Percentiles rank a stretch among this genome's conserved stretches.
Evolutionary conservation across 2,888 invertebrate species (phyloP).

Genomic region (Eledona agricola): DNA sequence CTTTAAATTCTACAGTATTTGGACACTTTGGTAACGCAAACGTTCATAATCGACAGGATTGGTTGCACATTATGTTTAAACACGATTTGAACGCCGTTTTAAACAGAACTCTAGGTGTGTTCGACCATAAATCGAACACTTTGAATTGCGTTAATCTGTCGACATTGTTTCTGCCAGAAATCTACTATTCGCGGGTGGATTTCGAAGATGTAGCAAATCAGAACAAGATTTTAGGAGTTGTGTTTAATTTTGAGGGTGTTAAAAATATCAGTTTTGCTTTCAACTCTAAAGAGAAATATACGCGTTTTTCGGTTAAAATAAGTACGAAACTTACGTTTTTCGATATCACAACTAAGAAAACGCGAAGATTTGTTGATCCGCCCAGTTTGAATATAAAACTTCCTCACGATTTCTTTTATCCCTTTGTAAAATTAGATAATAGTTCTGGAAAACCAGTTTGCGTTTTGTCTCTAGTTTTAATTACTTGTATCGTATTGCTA

Average conservation of each 20-base stretch:
- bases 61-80: constrained; percentile 63
- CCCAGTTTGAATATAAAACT: constrained; percentile 67
- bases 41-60: constrained; percentile 59
- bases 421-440: constrained; percentile 61
- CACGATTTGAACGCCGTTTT: constrained; percentile 54
- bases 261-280: constrained; percentile 41
- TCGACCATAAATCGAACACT: constrained; percentile 52
- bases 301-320: constrained; percentile 37
- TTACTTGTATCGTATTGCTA: constrained; percentile 5
- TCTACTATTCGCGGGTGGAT: constrained; percentile 63
- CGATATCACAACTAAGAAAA: constrained; percentile 64
- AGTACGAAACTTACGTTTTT: constrained; percentile 54
- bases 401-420: constrained; percentile 73
- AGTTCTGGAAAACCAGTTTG: constrained; percentile 4
- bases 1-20: constrained; percentile 55
- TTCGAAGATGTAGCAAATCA: constrained; percentile 53
- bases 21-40: constrained; percentile 65
- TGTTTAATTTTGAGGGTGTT: constrained; percentile 46
- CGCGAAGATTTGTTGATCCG: constrained; percentile 63
- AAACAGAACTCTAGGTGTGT: constrained; percentile 50
- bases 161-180: constrained; percentile 56
- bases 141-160: constrained; percentile 59
- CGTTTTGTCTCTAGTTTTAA: constrained; percentile 2
- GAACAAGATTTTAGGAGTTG: constrained; percentile 56
- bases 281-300: constrained; percentile 3